Conservation (phyloP, 2,113 vertebrate species). For the crab-eating macaque (Macaca fascicularis) region T2T-MFA8v1.1 NC_088381.1:25393501-25394000, state of each 20-base stretch:
- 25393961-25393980: background rate
- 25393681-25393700: background rate
- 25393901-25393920: background rate
- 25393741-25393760: conserved; percentile 86
- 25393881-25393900: background rate
- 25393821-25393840: conserved; percentile 82
- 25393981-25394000: background rate
- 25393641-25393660: background rate
- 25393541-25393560: background rate
- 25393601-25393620: background rate
- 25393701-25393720: conserved; percentile 1
- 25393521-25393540: background rate
- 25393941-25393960: background rate
- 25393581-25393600: background rate
- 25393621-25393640: background rate
- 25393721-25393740: conserved; percentile 48
- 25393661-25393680: background rate
- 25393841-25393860: conserved; percentile 68
- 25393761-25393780: conserved; percentile 88
- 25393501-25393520: background rate
- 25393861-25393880: background rate
- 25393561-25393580: background rate
- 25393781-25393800: conserved; percentile 87
- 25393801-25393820: conserved; percentile 95
- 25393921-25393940: background rate